Base-by-base conservation (phyloP, 1,140 invertebrate species). In the Mylabris phalerata region DNA sequence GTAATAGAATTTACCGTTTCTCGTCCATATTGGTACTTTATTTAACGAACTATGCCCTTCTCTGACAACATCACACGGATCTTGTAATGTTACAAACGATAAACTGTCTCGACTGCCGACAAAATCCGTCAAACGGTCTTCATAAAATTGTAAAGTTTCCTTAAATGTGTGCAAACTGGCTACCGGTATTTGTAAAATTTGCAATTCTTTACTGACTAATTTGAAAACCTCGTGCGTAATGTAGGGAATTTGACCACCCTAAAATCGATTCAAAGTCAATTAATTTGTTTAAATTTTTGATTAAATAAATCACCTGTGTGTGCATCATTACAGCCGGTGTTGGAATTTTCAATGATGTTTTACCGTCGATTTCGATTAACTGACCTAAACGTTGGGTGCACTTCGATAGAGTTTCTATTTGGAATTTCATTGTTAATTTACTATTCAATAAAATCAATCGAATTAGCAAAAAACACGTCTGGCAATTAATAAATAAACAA, bases 21-120 rank as follows among this genome's bases (percentile, higher is more conserved):
- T 84, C 1, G 84, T 81, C 82, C 87, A 92, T 25, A 93, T 60
- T 1, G 88, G 82, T 25, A 88, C 75, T 51, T 80, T 78, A 58
- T 82, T 71, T 38, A 81, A 78, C 55, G 85, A 80, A 74, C 89
- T 85, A 65, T 84, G 84, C 5, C 88, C 88, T 32, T 74, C 62
- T 39, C 79, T 81, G 0, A 80, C 82, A n/a, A 68, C 52, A 65
- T 78, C 73, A 13, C 78, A 79, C 25, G 85, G 80, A 76, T 90
- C 87, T 70, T 87, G 82, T 24, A 88, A 65, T 3, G 82, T 79
- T 44, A 85, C 65, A 59, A 84, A 81, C 3, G 80, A 78, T 3
- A 82, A 68, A 64, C 80, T 80, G 48, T 85, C 80, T 75, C 84
- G 72, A 51, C 66, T 67, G 25, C 71, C 66, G 64, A 82, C 75